These are phyloP conservation scores for Spongilla lacustris DNA, from an alignment of 37 sponge, comb jelly and placozoan species.

Conservation along the genomic window DNA sequence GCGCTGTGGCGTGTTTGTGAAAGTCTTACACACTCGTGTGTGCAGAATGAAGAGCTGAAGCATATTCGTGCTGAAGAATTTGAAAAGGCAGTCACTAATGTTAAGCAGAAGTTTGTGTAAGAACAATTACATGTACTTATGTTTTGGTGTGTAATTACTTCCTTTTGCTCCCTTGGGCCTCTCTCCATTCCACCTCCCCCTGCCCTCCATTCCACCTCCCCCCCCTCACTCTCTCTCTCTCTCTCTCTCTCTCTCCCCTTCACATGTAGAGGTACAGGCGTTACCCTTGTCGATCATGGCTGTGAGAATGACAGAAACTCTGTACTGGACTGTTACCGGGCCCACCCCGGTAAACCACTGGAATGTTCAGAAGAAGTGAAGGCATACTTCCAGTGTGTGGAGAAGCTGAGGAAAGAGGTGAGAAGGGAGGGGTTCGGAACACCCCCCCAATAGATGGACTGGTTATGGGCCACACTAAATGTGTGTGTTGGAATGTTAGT, in stretches of 20 bases:
- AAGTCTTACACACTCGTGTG: neutral
- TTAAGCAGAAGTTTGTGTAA: constrained; percentile 49
- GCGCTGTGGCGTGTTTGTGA: neutral
- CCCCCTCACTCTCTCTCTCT: constrained; percentile 10
- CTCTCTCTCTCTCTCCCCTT: no score
- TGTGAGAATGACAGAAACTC: constrained; percentile 11
- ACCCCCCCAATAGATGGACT: no score
- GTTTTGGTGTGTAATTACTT: neutral
- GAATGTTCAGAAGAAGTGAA: constrained; percentile 58
- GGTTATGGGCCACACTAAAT: no score
- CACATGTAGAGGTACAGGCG: no score
- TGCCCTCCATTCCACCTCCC: no score
- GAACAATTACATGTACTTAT: neutral
- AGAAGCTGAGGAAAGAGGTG: constrained; percentile 41
- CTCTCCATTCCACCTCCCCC: no score
- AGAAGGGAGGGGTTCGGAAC: no score
- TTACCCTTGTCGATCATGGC: no score
- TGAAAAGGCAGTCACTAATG: constrained; percentile 14
- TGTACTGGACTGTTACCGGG: constrained; percentile 51
- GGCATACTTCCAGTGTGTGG: constrained; percentile 65
- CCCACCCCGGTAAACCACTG: constrained; percentile 46
- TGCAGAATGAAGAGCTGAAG: constrained; percentile 46
- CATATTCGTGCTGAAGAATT: constrained; percentile 30
- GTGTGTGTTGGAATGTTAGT: no score
- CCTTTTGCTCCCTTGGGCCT: no score